Base-by-base conservation (phyloP, 2,113 vertebrate species). In the Nycticorax nycticorax region DNA sequence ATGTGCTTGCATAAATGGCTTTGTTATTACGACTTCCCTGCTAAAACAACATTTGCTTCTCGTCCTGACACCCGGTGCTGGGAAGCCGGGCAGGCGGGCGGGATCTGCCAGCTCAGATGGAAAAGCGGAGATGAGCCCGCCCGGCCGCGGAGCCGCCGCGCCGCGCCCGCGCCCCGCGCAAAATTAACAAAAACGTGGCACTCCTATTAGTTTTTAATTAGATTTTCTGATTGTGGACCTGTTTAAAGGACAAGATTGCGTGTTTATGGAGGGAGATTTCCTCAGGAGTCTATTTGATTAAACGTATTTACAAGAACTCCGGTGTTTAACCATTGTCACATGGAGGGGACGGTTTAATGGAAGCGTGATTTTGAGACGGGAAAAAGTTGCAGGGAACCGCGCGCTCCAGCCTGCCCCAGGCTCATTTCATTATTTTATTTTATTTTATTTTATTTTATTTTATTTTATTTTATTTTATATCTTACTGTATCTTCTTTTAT, bases 1-100 rank as follows among this genome's bases (percentile, higher is more conserved):
- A 93, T 82, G 89, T 93, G 96, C 97, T 96, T 93, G 97, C 90
- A 93, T 72, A 96, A 97, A 96, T 18, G 85, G 87, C 91, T 83
- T 50, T 88, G 95, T 88, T 89, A 94, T 95, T 87, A 96, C 90
- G 16, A 22, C 48, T 93, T 82, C 37, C 74, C 89, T 47, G 81
- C 94, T 96, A 69, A 97, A 96, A 97, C 91, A 86, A 94, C 96
- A 86, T 93, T 96, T 14, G 83, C 89, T 74, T 53, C 89, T 76
- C 45, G 78, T 48, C 85, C 96, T 80, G 89, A 53, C 93, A 76
- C 84, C 3, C 13, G 41, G 66, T 41, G 88, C 89, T 93, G 75
- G 93, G 72, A 52, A 95, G 75, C 63, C 72, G 89, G 66, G 67
- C 79, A 45, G 87, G 27, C 55, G n/a, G 84, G 83, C 66, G 67